phyloP scores from a whole-genome alignment of 2,888 invertebrate genomes.

The Drosophila nr. fundita region DNA sequence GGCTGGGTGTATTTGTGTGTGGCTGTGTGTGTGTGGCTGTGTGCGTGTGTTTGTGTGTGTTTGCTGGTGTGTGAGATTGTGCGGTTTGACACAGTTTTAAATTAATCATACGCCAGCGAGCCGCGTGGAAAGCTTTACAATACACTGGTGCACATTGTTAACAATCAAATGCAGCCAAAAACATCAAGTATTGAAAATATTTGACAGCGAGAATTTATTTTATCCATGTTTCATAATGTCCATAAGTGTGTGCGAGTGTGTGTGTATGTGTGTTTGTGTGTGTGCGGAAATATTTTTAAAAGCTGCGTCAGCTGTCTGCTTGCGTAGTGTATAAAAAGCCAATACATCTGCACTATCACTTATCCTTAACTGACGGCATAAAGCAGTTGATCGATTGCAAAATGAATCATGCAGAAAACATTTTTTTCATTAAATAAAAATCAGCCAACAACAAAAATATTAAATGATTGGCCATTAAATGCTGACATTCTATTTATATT shows the following conservation, averaged over 20 bases:
- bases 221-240: neutral
- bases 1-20: neutral
- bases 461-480: neutral
- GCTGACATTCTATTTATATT: neutral
- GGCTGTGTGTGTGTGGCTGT: neutral
- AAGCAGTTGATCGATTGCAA: neutral
- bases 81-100: conserved; percentile 78
- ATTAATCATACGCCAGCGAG: conserved; percentile 76
- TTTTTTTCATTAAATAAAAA: neutral
- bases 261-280: neutral
- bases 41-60: conserved; percentile 11
- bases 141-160: conserved; percentile 39
- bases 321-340: neutral
- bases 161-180: conserved; percentile 45
- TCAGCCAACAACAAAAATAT: neutral
- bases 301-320: conserved; percentile 27
- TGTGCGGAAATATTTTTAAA: conserved; percentile 26
- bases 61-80: conserved; percentile 46
- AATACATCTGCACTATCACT: conserved; percentile 10
- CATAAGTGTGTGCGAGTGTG: neutral
- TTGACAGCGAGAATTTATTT: conserved; percentile 35
- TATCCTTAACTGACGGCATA: neutral
- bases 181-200: conserved; percentile 52
- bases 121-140: conserved; percentile 58
- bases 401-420: neutral